Evolutionary conservation across 2,113 vertebrate genomes (phyloP), one percentile per base, ranked within the genome.

Genomic region (Rhynchomys soricoides): DNA sequence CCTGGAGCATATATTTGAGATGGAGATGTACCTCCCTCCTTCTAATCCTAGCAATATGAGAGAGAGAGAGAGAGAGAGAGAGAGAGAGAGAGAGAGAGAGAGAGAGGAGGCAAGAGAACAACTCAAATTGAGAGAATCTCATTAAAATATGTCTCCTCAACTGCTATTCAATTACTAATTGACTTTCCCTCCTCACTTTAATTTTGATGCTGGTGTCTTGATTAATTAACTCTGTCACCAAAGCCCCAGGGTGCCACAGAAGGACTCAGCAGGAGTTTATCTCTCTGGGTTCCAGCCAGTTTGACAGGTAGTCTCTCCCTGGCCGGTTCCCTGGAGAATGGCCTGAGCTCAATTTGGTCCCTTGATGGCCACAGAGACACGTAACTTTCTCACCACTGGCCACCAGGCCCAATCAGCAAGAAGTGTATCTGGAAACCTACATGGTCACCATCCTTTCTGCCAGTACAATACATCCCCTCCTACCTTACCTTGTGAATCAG

Each of bases 221-320:
- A 97, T 98, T 98, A 98, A 98, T 98, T 98, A 98, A 98, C n/a
- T 95, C 93, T 82, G 91, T 94, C 96, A 96, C 87, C 95, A 97
- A 95, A 96, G 82, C 70, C 91, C 89, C 77, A 50, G 96, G 93
- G 87, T 93, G 93, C 37, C 97, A 66, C 50, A 93, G 83, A 79
- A 93, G 73, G 45, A 71, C 40, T 97, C 86, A 4, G 73, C 88
- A 90, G 34, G 59, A 95, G 87, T 95, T 94, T 95, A 71, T 91
- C 83, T 95, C 71, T 97, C 95, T 77, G 8, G 79, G 64, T 97
- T 97, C 90, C 48, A 97, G 88, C 16, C 94, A 22, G 0, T 90
- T 97, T 95, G 96, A 96, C 93, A 96, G 96, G 89, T 34, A 19
- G 43, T n/a, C 89, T 96, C 77, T 97, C 59, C 50, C 81, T 93